These are phyloP conservation scores for Eupsilia transversa DNA, from an alignment of 2,888 invertebrate genomes.

Conservation along the genomic window DNA sequence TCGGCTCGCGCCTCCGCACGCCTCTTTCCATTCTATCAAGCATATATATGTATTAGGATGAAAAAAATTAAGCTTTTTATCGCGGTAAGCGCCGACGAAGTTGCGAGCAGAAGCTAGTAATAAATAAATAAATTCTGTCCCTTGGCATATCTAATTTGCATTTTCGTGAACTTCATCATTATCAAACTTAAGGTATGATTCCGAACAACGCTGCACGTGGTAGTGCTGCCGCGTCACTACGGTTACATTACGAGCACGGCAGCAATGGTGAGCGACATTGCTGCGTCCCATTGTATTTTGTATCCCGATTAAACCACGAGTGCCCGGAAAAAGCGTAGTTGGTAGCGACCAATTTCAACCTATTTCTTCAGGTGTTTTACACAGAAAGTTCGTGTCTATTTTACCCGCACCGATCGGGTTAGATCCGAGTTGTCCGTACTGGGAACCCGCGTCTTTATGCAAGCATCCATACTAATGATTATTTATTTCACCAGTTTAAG, in stretches of 20 bases:
- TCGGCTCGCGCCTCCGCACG: too few relatives aligned
- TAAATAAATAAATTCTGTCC: background rate
- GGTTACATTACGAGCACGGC: too few relatives aligned
- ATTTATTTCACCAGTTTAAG: conserved; percentile 10
- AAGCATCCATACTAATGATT: background rate
- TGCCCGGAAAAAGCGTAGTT: too few relatives aligned
- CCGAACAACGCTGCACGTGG: too few relatives aligned
- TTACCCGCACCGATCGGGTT: background rate
- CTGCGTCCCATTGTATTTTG: too few relatives aligned
- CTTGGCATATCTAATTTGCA: background rate
- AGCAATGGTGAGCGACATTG: too few relatives aligned
- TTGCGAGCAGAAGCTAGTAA: too few relatives aligned
- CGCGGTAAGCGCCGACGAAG: too few relatives aligned
- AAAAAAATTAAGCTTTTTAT: too few relatives aligned
- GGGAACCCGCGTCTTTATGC: background rate
- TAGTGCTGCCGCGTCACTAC: too few relatives aligned
- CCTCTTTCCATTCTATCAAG: too few relatives aligned
- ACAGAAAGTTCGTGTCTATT: background rate
- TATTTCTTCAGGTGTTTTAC: background rate
- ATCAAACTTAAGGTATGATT: background rate
- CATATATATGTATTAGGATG: too few relatives aligned
- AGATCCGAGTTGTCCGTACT: background rate
- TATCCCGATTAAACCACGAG: background rate
- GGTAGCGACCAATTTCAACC: background rate
- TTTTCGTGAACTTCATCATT: background rate